These are phyloP conservation scores for Catotricha subobsoleta DNA, from an alignment of 2,888 invertebrate genomes.

Conservation along the genomic window DNA sequence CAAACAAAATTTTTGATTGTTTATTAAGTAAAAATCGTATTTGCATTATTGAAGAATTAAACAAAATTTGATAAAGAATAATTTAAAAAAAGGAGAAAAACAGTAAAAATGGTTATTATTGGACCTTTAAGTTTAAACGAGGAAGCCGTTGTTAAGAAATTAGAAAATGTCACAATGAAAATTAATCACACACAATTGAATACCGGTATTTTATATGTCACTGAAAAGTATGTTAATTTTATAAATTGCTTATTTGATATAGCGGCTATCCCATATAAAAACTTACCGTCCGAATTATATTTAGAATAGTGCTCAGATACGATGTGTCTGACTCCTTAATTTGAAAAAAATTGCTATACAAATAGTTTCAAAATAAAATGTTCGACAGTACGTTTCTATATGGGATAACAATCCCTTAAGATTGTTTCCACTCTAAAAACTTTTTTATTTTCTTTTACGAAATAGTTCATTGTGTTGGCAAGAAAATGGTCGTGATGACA, in stretches of 20 bases:
- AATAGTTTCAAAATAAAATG: too few relatives aligned
- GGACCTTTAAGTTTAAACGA: slow-evolving; percentile 14
- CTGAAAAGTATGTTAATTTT: slow-evolving; percentile 21
- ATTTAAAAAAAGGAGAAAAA: background rate
- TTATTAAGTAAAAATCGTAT: too few relatives aligned
- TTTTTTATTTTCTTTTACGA: background rate
- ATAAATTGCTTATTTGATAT: background rate
- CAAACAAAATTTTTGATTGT: too few relatives aligned
- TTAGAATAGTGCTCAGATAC: too few relatives aligned
- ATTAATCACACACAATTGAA: slow-evolving; percentile 22
- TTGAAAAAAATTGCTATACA: too few relatives aligned
- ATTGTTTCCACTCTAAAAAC: background rate
- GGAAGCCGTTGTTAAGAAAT: slow-evolving; percentile 22
- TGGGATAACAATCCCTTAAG: background rate
- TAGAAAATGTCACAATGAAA: slow-evolving; percentile 22
- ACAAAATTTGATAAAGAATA: background rate
- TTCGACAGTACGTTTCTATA: too few relatives aligned
- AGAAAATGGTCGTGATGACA: slow-evolving; percentile 20
- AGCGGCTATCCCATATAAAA: too few relatives aligned
- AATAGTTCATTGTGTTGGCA: slow-evolving; percentile 25
- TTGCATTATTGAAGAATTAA: too few relatives aligned
- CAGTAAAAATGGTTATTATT: slow-evolving; percentile 4
- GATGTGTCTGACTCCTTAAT: too few relatives aligned
- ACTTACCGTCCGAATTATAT: too few relatives aligned
- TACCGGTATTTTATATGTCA: slow-evolving; percentile 23